These are phyloP conservation scores for Oligia strigilis DNA, from an alignment of 2,888 invertebrate genomes.

Conservation along the genomic window DNA sequence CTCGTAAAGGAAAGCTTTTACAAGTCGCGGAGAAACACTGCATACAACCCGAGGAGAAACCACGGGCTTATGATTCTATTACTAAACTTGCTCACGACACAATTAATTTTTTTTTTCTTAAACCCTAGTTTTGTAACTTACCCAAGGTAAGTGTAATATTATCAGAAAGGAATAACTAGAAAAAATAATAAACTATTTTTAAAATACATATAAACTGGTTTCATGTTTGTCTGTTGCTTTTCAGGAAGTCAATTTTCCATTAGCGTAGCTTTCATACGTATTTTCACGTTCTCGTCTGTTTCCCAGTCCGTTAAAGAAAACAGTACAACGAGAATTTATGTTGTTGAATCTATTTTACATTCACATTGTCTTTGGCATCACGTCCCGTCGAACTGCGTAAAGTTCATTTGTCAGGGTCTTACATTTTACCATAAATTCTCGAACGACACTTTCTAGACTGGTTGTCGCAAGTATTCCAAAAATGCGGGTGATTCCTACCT, in stretches of 20 bases:
- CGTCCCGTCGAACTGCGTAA: constrained; percentile 79
- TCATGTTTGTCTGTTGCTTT: background rate
- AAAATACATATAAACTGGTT: constrained; percentile 7
- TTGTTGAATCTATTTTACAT: constrained; percentile 81
- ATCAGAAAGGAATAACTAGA: background rate
- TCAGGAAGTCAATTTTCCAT: constrained; percentile 22
- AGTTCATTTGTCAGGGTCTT: constrained; percentile 84
- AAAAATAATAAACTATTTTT: background rate
- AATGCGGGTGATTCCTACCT: constrained; percentile 65
- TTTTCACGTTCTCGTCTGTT: constrained; percentile 45
- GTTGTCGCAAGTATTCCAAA: constrained; percentile 73
- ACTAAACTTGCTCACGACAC: constrained; percentile 49
- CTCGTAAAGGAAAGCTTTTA: constrained; percentile 84
- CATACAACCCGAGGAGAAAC: constrained; percentile 66
- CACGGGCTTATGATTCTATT: constrained; percentile 68
- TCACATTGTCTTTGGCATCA: constrained; percentile 79
- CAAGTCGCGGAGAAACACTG: constrained; percentile 74
- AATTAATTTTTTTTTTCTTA: constrained; percentile 18
- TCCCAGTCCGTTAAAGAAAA: constrained; percentile 71
- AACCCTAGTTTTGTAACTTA: background rate
- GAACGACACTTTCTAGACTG: constrained; percentile 74
- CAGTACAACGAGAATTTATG: constrained; percentile 74
- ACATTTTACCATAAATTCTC: constrained; percentile 79
- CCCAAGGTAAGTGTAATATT: background rate
- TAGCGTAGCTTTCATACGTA: constrained; percentile 17